Evolutionary conservation across 2,797 vertebrate species (phyloP).

Genomic region (Eremophila alpestris): DNA sequence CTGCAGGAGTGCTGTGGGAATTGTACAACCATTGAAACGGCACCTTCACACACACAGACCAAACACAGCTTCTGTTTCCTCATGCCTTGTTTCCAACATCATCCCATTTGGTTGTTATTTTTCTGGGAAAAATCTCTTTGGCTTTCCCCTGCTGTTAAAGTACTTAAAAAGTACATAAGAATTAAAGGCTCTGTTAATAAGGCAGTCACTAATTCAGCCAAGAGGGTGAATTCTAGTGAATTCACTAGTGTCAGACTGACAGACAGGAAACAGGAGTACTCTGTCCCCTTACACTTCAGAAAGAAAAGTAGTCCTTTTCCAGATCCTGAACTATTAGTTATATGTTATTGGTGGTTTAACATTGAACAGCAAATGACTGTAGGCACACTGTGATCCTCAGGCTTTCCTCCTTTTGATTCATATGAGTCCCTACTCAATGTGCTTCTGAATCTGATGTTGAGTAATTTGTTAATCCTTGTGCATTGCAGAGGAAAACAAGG

Average conservation of each 20-base stretch:
- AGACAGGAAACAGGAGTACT: not conserved
- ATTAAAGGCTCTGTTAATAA: not conserved
- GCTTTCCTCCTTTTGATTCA: not conserved
- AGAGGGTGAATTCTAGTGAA: not conserved
- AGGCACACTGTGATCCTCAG: not conserved
- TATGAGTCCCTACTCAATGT: not conserved
- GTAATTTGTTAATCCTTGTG: not conserved
- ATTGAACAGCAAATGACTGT: not conserved
- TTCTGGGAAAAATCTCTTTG: not conserved
- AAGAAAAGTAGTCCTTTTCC: not conserved
- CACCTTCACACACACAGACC: constrained; percentile 17
- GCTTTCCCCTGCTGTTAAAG: not conserved
- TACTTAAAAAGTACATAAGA: not conserved
- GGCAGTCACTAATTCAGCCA: not conserved
- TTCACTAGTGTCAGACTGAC: not conserved
- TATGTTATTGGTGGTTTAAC: not conserved
- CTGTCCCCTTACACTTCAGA: not conserved
- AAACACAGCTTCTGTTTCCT: constrained; percentile 41
- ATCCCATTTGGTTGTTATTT: not conserved
- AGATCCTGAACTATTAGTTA: not conserved
- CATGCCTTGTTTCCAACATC: not conserved
- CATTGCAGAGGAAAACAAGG: not conserved
- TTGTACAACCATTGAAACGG: not conserved
- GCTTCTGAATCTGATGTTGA: not conserved
- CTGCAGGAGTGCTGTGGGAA: constrained; percentile 19